Percentiles rank a stretch among this genome's conserved stretches.
These are phyloP conservation scores for Saguinus midas DNA, from an alignment of 2,113 vertebrate genomes.

Conservation along the genomic window DNA sequence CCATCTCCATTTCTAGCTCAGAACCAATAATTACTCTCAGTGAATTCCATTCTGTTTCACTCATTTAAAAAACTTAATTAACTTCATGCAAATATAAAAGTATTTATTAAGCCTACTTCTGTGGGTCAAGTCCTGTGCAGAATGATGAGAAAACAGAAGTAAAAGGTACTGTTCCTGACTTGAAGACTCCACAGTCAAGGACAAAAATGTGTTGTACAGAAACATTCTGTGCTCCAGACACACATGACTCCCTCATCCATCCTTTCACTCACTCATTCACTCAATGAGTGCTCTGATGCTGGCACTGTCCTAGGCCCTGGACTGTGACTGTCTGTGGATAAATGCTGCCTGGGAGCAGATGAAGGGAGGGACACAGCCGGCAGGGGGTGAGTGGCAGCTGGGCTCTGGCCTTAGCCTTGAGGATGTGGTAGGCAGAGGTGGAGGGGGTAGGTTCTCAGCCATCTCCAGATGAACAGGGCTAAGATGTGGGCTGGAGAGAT, in stretches of 20 bases:
- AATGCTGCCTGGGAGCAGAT: rapidly evolving
- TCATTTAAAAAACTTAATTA: too few relatives aligned
- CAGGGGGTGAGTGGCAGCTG: neutral
- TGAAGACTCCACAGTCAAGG: neutral
- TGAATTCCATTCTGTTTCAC: too few relatives aligned
- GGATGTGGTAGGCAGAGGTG: neutral
- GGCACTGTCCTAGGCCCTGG: neutral
- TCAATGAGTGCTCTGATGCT: neutral
- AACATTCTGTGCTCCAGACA: neutral
- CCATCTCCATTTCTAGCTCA: too few relatives aligned
- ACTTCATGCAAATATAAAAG: too few relatives aligned
- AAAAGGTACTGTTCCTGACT: neutral
- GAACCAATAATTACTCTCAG: too few relatives aligned
- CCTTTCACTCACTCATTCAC: neutral
- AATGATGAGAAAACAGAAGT: neutral
- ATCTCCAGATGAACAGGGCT: neutral
- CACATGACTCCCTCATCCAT: neutral
- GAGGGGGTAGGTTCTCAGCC: neutral
- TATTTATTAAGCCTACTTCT: neutral
- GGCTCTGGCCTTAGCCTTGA: neutral
- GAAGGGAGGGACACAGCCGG: neutral
- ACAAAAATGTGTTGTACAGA: neutral
- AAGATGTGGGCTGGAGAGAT: neutral
- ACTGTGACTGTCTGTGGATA: neutral
- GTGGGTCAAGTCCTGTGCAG: neutral